Evolutionary conservation across 35 echinoderm and acorn worm genomes (phyloP).

Genomic region (Amphiura filiformis): DNA sequence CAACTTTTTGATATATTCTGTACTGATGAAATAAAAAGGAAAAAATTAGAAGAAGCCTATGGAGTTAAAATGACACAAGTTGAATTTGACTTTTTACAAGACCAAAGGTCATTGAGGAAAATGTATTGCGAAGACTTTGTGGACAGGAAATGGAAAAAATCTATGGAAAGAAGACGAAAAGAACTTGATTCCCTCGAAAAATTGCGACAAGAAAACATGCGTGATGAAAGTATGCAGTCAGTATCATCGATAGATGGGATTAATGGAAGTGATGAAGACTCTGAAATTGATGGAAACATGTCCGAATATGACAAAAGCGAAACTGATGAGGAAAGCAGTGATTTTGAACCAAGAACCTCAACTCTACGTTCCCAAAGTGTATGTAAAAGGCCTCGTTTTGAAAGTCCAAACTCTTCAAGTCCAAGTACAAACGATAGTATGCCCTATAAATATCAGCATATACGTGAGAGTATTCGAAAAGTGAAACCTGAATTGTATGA

Average conservation of each 20-base stretch:
- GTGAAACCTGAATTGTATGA: slow-evolving; percentile 12
- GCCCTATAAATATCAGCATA: background rate
- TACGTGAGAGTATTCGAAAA: background rate
- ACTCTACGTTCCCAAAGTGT: background rate
- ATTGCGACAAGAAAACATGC: background rate
- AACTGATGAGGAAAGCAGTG: background rate
- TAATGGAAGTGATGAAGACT: background rate
- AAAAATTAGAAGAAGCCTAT: slow-evolving; percentile 1
- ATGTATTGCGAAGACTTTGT: slow-evolving; percentile 26
- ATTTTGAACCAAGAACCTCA: background rate
- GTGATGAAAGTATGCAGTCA: background rate
- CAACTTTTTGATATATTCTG: slow-evolving; percentile 31
- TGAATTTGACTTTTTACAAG: slow-evolving; percentile 25
- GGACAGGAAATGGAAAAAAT: slow-evolving; percentile 35
- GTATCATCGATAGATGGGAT: background rate
- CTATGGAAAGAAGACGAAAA: background rate
- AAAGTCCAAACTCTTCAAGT: slow-evolving; percentile 15
- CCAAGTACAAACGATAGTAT: background rate
- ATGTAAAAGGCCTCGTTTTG: background rate
- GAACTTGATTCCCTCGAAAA: background rate
- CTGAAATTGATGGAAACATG: background rate
- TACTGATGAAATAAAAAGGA: slow-evolving; percentile 2
- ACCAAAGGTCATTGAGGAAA: slow-evolving; percentile 21
- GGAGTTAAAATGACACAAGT: slow-evolving; percentile 16
- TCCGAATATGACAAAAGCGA: background rate